Evolutionary conservation across 2,113 vertebrate species (phyloP).

Genomic region (Microtus montanus): DNA sequence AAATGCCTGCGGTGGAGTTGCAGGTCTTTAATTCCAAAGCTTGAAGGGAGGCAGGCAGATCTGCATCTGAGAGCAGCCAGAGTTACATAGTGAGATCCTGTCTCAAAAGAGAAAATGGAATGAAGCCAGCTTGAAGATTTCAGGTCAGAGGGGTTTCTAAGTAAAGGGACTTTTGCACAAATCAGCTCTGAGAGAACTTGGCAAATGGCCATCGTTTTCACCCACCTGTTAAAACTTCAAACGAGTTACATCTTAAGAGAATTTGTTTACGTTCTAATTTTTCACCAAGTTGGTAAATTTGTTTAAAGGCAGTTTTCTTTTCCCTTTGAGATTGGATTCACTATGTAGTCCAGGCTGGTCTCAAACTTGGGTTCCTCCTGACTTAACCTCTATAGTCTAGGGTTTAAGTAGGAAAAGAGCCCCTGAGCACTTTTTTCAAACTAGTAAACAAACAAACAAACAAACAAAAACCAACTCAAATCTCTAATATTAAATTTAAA

Average conservation of each 20-base stretch:
- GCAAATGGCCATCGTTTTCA: neutral
- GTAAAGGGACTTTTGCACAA: neutral
- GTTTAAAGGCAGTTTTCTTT: neutral
- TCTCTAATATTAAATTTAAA: neutral
- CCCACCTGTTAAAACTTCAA: neutral
- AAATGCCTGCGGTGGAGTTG: neutral
- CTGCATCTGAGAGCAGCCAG: neutral
- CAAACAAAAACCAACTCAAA: neutral
- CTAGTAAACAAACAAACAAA: neutral
- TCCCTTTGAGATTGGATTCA: neutral
- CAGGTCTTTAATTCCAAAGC: neutral
- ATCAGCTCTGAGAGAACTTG: neutral
- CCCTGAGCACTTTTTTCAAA: neutral
- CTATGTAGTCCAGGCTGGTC: neutral
- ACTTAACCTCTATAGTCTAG: neutral
- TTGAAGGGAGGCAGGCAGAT: neutral
- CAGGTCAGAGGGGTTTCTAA: neutral
- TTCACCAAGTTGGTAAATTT: neutral
- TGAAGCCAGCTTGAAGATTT: constrained; percentile 20
- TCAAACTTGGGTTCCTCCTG: neutral
- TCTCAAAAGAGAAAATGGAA: neutral
- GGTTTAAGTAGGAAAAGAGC: neutral
- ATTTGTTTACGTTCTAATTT: neutral
- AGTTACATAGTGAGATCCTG: neutral
- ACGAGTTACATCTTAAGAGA: neutral